These are phyloP conservation scores for Oconnorella tubifera DNA, from an alignment of 2,888 invertebrate species.

Conservation along the genomic window DNA sequence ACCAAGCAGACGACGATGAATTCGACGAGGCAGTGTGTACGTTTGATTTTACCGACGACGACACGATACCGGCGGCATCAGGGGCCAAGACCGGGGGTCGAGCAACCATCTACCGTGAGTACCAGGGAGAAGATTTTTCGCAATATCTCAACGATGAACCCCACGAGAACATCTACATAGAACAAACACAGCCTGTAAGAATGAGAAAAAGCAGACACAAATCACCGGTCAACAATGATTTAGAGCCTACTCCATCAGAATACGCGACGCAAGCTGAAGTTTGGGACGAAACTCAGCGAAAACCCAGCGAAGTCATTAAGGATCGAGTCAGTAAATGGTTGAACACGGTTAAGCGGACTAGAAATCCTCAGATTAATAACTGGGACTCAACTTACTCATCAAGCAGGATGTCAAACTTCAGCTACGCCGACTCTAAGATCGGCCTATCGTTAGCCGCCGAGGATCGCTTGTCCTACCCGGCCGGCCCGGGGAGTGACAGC, in stretches of 20 bases:
- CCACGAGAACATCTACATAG: background rate
- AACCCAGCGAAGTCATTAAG: background rate
- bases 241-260: background rate
- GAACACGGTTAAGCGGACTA: background rate
- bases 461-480: background rate
- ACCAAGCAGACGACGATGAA: background rate
- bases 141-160: background rate
- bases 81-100: too few relatives aligned
- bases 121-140: conserved; percentile 1
- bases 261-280: background rate
- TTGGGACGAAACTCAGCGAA: background rate
- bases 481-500: background rate
- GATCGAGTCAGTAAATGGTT: conserved; percentile 5
- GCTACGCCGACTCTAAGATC: conserved; percentile 5
- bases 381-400: background rate
- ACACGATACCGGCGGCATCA: background rate
- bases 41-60: conserved; percentile 3
- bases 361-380: background rate
- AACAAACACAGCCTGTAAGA: background rate
- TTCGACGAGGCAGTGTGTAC: background rate
- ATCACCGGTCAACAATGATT: background rate
- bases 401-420: background rate
- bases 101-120: background rate
- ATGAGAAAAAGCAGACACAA: background rate
- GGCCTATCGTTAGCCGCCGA: background rate